A percentile compares a stretch with the other conserved stretches of the same genome.
These are phyloP conservation scores for Dicyrtoma fusca DNA, from an alignment of 2,888 invertebrate genomes.

Conservation along the genomic window DNA sequence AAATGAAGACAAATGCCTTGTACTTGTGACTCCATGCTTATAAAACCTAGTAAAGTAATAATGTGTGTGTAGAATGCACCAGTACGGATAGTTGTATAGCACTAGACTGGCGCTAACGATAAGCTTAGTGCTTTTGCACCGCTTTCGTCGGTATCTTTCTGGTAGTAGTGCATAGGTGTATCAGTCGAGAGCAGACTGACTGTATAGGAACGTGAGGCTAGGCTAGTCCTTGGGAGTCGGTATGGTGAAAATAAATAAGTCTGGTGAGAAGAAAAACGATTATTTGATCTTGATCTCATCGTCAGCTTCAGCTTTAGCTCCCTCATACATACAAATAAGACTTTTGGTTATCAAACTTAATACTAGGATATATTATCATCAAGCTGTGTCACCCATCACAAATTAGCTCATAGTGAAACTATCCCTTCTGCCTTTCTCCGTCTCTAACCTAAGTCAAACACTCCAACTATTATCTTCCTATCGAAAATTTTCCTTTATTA, in stretches of 20 bases:
- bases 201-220: background rate
- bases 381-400: constrained; percentile 24
- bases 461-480: background rate
- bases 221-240: background rate
- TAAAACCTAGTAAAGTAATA: background rate
- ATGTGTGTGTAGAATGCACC: too few relatives aligned
- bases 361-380: constrained; percentile 21
- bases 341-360: constrained; percentile 1
- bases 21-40: background rate
- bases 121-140: too few relatives aligned
- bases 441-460: background rate
- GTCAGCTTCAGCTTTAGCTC: constrained; percentile 8
- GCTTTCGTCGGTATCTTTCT: too few relatives aligned
- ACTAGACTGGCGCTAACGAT: too few relatives aligned
- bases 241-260: background rate
- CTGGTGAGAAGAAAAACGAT: constrained; percentile 1
- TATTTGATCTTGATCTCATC: constrained; percentile 24
- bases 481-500: constrained; percentile 1
- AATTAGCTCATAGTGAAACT: constrained; percentile 2
- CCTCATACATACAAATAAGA: constrained; percentile 26
- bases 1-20: too few relatives aligned
- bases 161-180: background rate
- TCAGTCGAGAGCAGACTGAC: background rate
- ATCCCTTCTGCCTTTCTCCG: background rate
- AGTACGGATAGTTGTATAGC: too few relatives aligned